phyloP scores from a whole-genome alignment of 2,888 invertebrate species.

The Caenorhabditis becei region DNA sequence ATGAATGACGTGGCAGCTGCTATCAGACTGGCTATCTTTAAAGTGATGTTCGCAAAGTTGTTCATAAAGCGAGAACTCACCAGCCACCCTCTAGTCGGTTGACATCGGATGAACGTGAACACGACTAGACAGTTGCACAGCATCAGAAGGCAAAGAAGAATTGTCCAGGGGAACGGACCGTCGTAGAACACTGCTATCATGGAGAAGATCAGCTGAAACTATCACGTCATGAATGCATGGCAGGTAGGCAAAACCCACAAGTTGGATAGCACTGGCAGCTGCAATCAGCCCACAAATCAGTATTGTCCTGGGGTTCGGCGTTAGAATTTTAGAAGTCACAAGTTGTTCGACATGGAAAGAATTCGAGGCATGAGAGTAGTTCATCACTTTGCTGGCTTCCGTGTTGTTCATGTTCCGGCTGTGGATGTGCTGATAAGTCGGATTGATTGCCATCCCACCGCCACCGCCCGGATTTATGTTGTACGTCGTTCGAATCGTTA shows the following conservation, averaged over 20 bases:
- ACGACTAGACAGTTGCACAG: slow-evolving; percentile 75
- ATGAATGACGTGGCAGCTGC: slow-evolving; percentile 74
- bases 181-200: slow-evolving; percentile 79
- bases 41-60: background rate
- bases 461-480: slow-evolving; percentile 55
- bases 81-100: slow-evolving; percentile 73
- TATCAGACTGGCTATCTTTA: slow-evolving; percentile 75
- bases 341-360: slow-evolving; percentile 78
- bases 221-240: background rate
- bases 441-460: slow-evolving; percentile 63
- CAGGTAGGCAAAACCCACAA: slow-evolving; percentile 61
- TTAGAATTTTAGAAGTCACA: slow-evolving; percentile 76
- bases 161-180: slow-evolving; percentile 74
- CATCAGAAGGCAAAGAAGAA: slow-evolving; percentile 70
- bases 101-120: slow-evolving; percentile 73
- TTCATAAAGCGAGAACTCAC: slow-evolving; percentile 44
- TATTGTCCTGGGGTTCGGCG: slow-evolving; percentile 74
- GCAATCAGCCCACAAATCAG: slow-evolving; percentile 74
- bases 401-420: slow-evolving; percentile 37
- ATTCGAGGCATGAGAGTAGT: slow-evolving; percentile 65
- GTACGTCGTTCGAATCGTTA: slow-evolving; percentile 61
- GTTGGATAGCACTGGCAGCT: slow-evolving; percentile 78
- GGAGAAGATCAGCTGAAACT: slow-evolving; percentile 77
- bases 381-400: slow-evolving; percentile 63
- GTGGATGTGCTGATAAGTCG: slow-evolving; percentile 64